Evolutionary conservation across 2,113 vertebrate species (phyloP).

Genomic region (Ptilorrhoa leucosticta): DNA sequence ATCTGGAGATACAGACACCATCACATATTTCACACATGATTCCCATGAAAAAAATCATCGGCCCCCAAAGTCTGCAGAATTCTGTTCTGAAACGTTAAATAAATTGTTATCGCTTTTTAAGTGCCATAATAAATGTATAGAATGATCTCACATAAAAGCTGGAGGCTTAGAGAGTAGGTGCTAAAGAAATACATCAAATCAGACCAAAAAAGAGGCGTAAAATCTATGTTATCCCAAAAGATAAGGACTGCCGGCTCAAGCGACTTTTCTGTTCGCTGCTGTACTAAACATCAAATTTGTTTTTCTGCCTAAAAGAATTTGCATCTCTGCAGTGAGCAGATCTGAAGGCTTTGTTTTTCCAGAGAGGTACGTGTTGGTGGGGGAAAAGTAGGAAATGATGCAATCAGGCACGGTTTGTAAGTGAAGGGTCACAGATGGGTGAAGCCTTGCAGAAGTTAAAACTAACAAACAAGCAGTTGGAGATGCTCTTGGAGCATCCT

Average conservation of each 20-base stretch:
- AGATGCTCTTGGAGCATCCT: background rate
- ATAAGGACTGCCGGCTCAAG: background rate
- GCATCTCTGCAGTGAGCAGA: background rate
- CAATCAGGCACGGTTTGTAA: background rate
- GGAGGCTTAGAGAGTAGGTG: conserved; percentile 11
- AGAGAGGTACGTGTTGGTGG: background rate
- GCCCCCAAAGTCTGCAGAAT: background rate
- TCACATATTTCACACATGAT: background rate
- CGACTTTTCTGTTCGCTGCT: background rate
- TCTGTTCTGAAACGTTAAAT: conserved; percentile 9
- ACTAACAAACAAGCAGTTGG: background rate
- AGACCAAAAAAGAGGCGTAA: conserved; percentile 16
- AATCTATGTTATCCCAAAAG: background rate
- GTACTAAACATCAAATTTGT: background rate
- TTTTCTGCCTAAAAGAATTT: conserved; percentile 40
- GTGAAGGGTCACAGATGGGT: background rate
- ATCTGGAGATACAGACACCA: background rate
- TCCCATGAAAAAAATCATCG: background rate
- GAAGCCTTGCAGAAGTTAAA: background rate
- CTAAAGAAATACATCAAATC: conserved; percentile 28
- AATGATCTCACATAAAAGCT: conserved; percentile 6
- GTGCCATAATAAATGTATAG: conserved; percentile 8
- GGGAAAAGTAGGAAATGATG: background rate
- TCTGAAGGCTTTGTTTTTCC: background rate
- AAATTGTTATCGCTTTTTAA: background rate